phyloP scores from a whole-genome alignment of 2,113 vertebrate species.

The Silurus glanis region DNA sequence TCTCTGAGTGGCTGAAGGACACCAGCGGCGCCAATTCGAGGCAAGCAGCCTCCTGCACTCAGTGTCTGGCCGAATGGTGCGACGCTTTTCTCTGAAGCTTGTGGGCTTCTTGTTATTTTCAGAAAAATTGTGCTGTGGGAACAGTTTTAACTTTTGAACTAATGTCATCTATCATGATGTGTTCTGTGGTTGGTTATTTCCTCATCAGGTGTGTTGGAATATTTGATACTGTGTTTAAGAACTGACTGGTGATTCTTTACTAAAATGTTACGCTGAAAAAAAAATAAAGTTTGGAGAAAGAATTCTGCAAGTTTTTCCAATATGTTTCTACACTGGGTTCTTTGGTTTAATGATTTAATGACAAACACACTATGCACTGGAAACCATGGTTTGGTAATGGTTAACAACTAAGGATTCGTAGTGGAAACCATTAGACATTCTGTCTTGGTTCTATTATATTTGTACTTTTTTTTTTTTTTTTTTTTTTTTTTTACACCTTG shows the following conservation, averaged over 20 bases:
- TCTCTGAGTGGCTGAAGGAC: slow-evolving; percentile 72
- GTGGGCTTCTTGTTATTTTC: not conserved
- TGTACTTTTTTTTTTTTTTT: too few species aligned
- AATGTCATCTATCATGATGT: not conserved
- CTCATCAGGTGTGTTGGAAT: not conserved
- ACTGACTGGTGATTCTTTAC: not conserved
- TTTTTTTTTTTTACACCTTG: too few species aligned
- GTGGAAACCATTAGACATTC: too few species aligned
- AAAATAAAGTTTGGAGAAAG: not conserved
- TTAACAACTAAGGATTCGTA: too few species aligned
- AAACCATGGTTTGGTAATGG: too few species aligned
- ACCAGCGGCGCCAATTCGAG: slow-evolving; percentile 59
- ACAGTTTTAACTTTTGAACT: not conserved
- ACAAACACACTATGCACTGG: too few species aligned
- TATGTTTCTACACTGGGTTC: too few species aligned
- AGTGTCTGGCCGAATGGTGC: slow-evolving; percentile 71
- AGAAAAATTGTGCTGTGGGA: not conserved
- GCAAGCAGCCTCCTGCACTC: slow-evolving; percentile 65
- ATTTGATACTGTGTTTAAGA: not conserved
- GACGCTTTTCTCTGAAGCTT: slow-evolving; percentile 67
- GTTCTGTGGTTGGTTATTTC: not conserved
- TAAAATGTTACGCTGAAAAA: not conserved
- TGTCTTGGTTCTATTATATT: too few species aligned
- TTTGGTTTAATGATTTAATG: too few species aligned
- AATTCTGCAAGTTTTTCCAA: not conserved